phyloP scores from a whole-genome alignment of 53 echinoderm and acorn worm species.

The Holothuria scabra region DNA sequence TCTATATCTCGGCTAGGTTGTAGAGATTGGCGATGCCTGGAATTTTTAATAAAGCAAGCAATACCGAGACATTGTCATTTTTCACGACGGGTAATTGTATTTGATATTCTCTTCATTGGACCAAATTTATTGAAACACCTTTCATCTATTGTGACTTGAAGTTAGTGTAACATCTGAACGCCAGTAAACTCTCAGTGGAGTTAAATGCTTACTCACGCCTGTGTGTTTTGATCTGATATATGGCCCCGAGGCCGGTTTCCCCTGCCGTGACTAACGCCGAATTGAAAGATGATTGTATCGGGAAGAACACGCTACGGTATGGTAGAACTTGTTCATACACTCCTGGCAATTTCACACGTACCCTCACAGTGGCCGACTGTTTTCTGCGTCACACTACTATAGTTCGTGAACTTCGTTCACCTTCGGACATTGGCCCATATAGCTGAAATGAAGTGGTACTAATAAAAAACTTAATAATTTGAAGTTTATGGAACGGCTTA shows the following conservation, averaged over 20 bases:
- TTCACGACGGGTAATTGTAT: conserved; percentile 13
- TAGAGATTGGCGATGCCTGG: too few species aligned
- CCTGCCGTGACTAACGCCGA: conserved; percentile 40
- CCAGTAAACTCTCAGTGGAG: conserved; percentile 29
- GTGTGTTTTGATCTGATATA: conserved; percentile 26
- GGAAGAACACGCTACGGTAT: conserved; percentile 11
- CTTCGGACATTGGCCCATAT: conserved; percentile 46
- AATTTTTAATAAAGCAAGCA: too few species aligned
- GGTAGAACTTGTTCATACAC: not conserved
- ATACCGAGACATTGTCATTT: not conserved
- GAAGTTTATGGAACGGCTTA: conserved; percentile 50
- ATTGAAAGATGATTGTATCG: conserved; percentile 33
- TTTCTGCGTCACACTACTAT: conserved; percentile 11
- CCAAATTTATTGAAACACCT: conserved; percentile 37
- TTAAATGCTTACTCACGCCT: conserved; percentile 24
- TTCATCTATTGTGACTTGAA: not conserved
- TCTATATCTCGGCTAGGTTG: too few species aligned
- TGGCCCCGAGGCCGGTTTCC: conserved; percentile 43
- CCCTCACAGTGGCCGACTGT: conserved; percentile 9
- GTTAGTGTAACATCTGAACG: conserved; percentile 35
- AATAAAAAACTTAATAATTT: conserved; percentile 37
- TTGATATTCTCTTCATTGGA: conserved; percentile 23
- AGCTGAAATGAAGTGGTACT: conserved; percentile 24
- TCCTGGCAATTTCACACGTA: conserved; percentile 30
- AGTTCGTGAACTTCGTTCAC: conserved; percentile 42